phyloP scores from a whole-genome alignment of 1,140 invertebrate genomes.

The Heterodera carotae region DNA sequence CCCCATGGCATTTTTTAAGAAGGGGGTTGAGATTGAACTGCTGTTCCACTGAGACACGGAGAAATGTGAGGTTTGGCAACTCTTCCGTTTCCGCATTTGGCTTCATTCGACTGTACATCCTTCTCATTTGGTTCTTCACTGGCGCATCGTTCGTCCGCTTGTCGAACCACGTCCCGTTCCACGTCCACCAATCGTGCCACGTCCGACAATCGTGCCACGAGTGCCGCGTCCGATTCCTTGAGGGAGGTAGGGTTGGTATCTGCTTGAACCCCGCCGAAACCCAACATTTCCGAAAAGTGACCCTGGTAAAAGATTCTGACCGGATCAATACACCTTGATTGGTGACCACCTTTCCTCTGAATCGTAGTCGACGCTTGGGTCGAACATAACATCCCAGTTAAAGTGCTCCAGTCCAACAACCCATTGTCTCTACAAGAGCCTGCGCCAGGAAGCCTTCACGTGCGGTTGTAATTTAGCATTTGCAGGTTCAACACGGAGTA shows the following conservation, averaged over 20 bases:
- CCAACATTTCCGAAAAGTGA: not conserved
- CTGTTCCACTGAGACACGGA: too few relatives aligned
- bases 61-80: too few relatives aligned
- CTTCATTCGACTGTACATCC: too few relatives aligned
- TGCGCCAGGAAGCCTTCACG: not conserved
- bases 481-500: not conserved
- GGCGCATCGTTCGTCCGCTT: too few relatives aligned
- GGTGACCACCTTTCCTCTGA: not conserved
- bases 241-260: not conserved
- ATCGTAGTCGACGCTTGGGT: not conserved
- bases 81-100: too few relatives aligned
- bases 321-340: not conserved
- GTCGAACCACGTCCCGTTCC: too few relatives aligned
- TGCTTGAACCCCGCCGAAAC: not conserved
- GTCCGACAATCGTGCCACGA: too few relatives aligned
- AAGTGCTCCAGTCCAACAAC: not conserved
- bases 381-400: not conserved
- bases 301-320: not conserved
- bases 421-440: not conserved
- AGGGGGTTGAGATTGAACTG: too few relatives aligned
- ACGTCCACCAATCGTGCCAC: too few relatives aligned
- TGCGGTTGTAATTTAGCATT: not conserved
- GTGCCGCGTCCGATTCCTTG: not conserved
- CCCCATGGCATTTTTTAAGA: too few relatives aligned
- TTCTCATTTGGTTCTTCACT: too few relatives aligned